A percentile compares a stretch with the other conserved stretches of the same genome.
phyloP scores from a whole-genome alignment of 2,888 invertebrate species.

The Galeruca laticollis region DNA sequence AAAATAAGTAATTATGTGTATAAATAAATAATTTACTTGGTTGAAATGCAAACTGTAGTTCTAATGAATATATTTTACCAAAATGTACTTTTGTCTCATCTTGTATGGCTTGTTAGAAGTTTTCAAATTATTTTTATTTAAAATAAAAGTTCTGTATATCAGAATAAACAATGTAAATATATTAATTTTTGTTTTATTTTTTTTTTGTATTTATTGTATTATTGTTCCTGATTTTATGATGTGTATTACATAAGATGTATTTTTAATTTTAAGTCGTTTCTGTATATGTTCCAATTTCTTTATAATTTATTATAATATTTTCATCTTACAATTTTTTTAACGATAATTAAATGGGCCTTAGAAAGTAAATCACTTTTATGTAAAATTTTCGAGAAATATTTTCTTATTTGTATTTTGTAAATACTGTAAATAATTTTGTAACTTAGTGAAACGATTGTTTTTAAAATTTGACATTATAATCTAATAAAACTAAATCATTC shows the following conservation, averaged over 20 bases:
- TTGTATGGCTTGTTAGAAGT: slow-evolving; percentile 58
- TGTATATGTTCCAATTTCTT: slow-evolving; percentile 30
- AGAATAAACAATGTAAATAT: slow-evolving; percentile 58
- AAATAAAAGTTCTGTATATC: slow-evolving; percentile 56
- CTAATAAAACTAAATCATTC: too few species aligned
- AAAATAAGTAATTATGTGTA: slow-evolving; percentile 3
- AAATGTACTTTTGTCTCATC: slow-evolving; percentile 32
- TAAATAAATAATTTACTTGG: too few species aligned
- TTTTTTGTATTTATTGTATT: slow-evolving; percentile 65
- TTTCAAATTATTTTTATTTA: slow-evolving; percentile 63
- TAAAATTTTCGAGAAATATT: slow-evolving; percentile 25
- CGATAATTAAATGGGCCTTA: slow-evolving; percentile 7
- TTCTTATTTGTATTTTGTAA: slow-evolving; percentile 34
- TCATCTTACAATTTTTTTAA: slow-evolving; percentile 25
- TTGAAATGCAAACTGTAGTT: too few species aligned
- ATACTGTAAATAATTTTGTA: slow-evolving; percentile 37
- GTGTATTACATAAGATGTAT: slow-evolving; percentile 49
- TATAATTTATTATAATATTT: slow-evolving; percentile 38
- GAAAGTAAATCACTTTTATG: slow-evolving; percentile 25
- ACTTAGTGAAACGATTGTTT: slow-evolving; percentile 28
- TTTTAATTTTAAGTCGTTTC: slow-evolving; percentile 35
- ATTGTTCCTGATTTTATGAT: slow-evolving; percentile 65
- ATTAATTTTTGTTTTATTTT: slow-evolving; percentile 62
- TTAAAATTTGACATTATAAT: slow-evolving; percentile 26
- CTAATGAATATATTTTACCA: background rate